A percentile compares a stretch with the other conserved stretches of the same genome.
Evolutionary conservation across 2,113 vertebrate genomes (phyloP).

Genomic region (Tyto alba): DNA sequence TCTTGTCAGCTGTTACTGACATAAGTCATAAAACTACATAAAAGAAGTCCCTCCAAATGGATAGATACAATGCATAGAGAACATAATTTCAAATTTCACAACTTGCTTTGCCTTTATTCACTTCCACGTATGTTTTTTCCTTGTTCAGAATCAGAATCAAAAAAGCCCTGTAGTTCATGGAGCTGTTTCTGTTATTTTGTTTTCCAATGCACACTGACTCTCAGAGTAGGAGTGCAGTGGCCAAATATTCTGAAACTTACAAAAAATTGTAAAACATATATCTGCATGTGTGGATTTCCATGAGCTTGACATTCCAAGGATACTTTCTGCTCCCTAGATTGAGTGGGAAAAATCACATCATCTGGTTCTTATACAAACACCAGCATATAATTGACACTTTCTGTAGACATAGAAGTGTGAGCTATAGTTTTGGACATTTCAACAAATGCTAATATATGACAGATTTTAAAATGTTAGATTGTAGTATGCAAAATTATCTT

Average conservation of each 20-base stretch:
- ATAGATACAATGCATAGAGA: background rate
- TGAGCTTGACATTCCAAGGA: conserved; percentile 77
- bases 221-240: background rate
- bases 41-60: background rate
- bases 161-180: background rate
- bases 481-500: background rate
- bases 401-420: conserved; percentile 41
- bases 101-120: background rate
- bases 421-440: background rate
- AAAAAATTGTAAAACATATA: background rate
- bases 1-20: background rate
- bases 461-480: background rate
- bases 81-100: background rate
- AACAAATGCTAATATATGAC: background rate
- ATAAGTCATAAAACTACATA: background rate
- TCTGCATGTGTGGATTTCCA: conserved; percentile 78
- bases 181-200: background rate
- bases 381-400: conserved; percentile 78
- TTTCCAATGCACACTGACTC: background rate
- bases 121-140: background rate
- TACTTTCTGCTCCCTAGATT: conserved; percentile 80
- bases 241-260: background rate
- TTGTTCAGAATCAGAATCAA: background rate
- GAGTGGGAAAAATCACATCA: conserved; percentile 75
- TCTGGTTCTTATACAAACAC: conserved; percentile 80